These are phyloP conservation scores for Nyctibius bracteatus DNA, from an alignment of 2,113 vertebrate genomes.

Conservation along the genomic window DNA sequence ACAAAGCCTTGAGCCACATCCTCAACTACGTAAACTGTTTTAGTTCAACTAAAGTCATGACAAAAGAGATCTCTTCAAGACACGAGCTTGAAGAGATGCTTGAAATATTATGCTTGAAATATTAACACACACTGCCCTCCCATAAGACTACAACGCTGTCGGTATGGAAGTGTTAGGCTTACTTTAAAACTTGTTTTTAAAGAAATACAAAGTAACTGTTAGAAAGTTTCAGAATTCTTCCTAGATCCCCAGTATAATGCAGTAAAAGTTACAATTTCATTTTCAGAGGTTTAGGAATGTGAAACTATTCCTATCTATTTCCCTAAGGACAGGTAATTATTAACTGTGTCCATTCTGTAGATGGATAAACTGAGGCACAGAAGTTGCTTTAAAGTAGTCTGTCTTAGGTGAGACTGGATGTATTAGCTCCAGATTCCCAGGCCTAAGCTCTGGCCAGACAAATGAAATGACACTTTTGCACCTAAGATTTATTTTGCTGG, in stretches of 20 bases:
- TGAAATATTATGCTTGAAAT: not conserved
- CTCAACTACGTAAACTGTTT: not conserved
- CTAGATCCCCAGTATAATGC: not conserved
- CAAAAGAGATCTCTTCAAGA: not conserved
- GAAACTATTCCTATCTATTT: not conserved
- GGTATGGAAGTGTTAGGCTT: not conserved
- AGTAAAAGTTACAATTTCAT: not conserved
- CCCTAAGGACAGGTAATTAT: not conserved
- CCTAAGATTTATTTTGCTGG: not conserved
- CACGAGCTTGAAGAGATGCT: not conserved
- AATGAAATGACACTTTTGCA: not conserved
- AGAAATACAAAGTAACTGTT: not conserved
- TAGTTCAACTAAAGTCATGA: not conserved
- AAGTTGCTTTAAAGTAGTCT: not conserved
- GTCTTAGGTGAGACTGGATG: not conserved
- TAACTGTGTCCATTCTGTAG: not conserved
- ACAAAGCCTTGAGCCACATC: not conserved
- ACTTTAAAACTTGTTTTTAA: not conserved
- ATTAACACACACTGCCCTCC: not conserved
- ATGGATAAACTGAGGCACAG: not conserved
- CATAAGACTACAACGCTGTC: fast-evolving
- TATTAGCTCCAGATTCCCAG: not conserved
- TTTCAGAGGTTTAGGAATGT: not conserved
- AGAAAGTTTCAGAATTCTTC: not conserved
- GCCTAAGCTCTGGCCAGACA: not conserved